Evolutionary conservation across 2,113 vertebrate species (phyloP), one percentile per base, ranked within the genome.

Genomic region (Pimephales promelas): DNA sequence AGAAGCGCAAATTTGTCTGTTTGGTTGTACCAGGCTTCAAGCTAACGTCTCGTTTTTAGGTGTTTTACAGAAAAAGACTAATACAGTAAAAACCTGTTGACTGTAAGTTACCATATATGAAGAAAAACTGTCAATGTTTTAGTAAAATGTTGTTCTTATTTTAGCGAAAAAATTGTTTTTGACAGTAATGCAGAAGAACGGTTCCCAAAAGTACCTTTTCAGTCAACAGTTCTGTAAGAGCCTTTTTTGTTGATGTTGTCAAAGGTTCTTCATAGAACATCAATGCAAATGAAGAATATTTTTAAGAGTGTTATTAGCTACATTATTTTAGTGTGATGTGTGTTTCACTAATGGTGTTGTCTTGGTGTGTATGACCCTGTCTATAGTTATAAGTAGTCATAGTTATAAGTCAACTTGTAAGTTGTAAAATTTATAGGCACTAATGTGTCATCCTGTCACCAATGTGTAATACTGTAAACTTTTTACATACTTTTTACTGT

Each of bases 11-110:
- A 36, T 40, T 0, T 26, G 9, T 28, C 5, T 13, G 0, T n/a
- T 71, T 7, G 24, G 43, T 57, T 78, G 34, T 36, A 78, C 57
- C 57, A 79, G 10, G 59, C 9, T 57, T 54, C 64, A 70, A 40
- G 18, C 14, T 64, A 64, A 22, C 3, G 61, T 18, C 61, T 47
- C 3, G 14, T 14, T 49, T 14, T 5, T 16, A 13, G 14, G 31
- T 1, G 3, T 13, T 13, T 45, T 45, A 47, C 3, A 13, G 45
- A 47, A 47, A 47, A 47, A 14, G 13, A 14, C 13, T 14, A 47
- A 47, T 47, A 49, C 45, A 47, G 61, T 66, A 18, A 66, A 34
- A 66, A 66, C 1, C 16, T 9, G 62, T 34, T 20, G 9, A 18
- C 26, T 31, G 28, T 64, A 20, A 34, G 62, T 28, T 2, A 59